Evolutionary conservation across 2,797 vertebrate species (phyloP).

Genomic region (Mormyrops attenuatus): DNA sequence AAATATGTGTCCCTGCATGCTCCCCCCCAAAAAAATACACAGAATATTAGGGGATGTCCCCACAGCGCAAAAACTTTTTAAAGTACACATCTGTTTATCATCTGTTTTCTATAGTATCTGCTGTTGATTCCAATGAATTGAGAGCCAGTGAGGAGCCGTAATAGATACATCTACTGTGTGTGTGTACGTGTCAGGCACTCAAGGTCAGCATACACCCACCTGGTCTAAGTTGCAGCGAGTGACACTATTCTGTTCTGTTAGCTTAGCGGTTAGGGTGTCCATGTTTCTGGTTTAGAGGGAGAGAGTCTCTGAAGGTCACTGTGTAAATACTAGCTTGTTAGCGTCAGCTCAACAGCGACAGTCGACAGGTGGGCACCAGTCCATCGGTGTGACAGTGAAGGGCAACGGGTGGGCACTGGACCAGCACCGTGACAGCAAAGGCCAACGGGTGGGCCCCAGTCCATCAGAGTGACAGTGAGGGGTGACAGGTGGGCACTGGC

Average conservation of each 20-base stretch:
- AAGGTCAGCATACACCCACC: background rate
- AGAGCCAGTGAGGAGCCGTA: background rate
- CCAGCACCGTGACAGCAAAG: background rate
- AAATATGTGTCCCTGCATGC: background rate
- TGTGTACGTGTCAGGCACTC: background rate
- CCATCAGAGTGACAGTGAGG: background rate
- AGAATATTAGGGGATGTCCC: background rate
- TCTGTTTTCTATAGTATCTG: background rate
- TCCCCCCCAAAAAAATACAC: background rate
- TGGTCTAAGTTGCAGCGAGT: background rate
- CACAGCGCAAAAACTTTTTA: background rate
- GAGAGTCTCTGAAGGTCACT: background rate
- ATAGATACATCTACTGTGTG: background rate
- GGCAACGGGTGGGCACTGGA: background rate
- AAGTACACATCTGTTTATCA: background rate
- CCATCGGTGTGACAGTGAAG: background rate
- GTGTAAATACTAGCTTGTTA: slow-evolving; percentile 9
- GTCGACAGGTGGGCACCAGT: background rate
- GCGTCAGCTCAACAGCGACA: background rate
- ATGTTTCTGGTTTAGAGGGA: background rate
- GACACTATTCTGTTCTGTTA: background rate
- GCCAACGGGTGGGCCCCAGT: background rate
- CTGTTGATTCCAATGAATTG: background rate
- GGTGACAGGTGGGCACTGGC: no score
- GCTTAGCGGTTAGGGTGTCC: background rate